These are phyloP conservation scores for Palloptera scutellata DNA, from an alignment of 2,888 invertebrate species.

Conservation along the genomic window DNA sequence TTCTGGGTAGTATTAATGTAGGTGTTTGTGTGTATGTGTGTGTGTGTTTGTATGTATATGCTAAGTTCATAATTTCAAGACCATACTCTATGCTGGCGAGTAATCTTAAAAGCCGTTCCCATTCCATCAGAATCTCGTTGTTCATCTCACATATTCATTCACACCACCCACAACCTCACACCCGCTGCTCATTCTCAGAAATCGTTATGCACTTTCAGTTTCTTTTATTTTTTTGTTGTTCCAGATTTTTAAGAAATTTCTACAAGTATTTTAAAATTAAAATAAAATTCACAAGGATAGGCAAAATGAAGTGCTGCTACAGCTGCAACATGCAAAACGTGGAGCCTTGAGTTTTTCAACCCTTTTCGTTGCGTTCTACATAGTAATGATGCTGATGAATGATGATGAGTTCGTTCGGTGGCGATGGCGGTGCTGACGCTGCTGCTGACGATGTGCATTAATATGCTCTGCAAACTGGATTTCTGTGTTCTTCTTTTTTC, in stretches of 20 bases:
- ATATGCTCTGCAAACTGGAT: conserved; percentile 8
- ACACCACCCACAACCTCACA: background rate
- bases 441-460: conserved; percentile 22
- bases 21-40: background rate
- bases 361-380: conserved; percentile 14
- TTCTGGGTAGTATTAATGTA: background rate
- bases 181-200: background rate
- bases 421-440: background rate
- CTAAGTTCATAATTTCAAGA: background rate
- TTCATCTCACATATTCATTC: too few species aligned
- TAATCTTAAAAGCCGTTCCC: conserved; percentile 10
- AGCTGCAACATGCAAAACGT: conserved; percentile 2
- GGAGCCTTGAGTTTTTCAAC: conserved; percentile 23
- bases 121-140: background rate
- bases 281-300: conserved; percentile 41
- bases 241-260: conserved; percentile 37
- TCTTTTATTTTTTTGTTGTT: conserved; percentile 30
- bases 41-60: background rate
- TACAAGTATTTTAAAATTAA: conserved; percentile 40
- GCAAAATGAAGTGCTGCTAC: conserved; percentile 46
- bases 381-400: background rate
- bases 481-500: conserved; percentile 1
- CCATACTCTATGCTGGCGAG: background rate
- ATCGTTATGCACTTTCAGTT: conserved; percentile 36
- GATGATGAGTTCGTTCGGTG: background rate